Base-by-base conservation (phyloP, 2,113 vertebrate species). In the Tympanuchus pallidicinctus region DNA sequence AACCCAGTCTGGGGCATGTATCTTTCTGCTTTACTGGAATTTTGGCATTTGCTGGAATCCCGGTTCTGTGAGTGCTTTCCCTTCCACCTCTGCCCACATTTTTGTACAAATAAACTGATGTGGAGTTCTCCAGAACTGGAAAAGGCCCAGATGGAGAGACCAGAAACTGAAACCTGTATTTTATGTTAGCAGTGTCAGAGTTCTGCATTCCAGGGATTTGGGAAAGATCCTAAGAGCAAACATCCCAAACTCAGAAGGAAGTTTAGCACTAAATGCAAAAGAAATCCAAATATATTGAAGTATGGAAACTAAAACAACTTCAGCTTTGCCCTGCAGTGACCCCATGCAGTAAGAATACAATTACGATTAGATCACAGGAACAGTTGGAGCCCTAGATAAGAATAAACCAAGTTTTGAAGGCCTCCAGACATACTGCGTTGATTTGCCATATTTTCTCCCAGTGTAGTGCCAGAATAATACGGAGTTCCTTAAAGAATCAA, bases 201-300 rank as follows among this genome's bases (percentile, higher is more conserved):
- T 63, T 89, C 73, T 92, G 57, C 81, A 34, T 89, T 80, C 65
- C 86, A 81, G 54, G 65, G 86, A 67, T 82, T 86, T 89, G 38
- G 32, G 74, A 86, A 78, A 92, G 38, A 86, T 90, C 80, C 73
- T 77, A 75, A 92, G 88, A 92, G 56, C 65, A 95, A 96, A 81
- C 81, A 90, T 84, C 77, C 28, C 34, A 67, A 84, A 83, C 70
- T 90, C 38, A 86, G 73, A 74, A 93, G 89, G 84, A 94, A 95
- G 78, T 92, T 75, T 47, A 56, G 74, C 63, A 65, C 75, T 87
- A 93, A 89, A 64, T 84, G 32, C 42, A 65, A 78, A 85, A 93
- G 52, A 93, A 78, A 84, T 64, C 65, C 77, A 94, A 95, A 82
- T 89, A 96, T 34, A 32, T 10, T 89, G 77, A 82, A 93, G 66